These are phyloP conservation scores for Nothoprocta perdicaria DNA, from an alignment of 2,113 vertebrate genomes.

Conservation along the genomic window DNA sequence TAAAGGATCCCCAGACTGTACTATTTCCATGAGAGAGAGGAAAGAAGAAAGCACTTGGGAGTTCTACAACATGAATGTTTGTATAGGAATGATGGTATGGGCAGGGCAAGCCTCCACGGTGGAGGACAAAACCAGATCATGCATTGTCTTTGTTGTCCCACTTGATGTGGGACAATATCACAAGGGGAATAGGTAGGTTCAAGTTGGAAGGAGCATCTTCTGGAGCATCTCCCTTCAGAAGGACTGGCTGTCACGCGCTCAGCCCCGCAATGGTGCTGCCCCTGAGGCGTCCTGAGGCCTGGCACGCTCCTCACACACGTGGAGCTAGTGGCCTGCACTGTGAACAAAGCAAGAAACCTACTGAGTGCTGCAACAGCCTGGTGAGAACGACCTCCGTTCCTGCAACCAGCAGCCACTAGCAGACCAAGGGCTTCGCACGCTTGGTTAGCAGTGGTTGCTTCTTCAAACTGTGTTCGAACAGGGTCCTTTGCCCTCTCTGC, in stretches of 20 bases:
- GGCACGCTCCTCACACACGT: rapidly evolving
- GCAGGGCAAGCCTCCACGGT: background rate
- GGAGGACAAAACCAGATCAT: background rate
- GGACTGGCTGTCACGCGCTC: background rate
- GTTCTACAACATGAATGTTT: background rate
- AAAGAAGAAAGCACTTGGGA: background rate
- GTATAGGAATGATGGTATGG: background rate
- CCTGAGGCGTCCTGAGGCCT: background rate
- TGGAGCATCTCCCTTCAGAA: background rate
- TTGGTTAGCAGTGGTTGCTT: too few relatives aligned
- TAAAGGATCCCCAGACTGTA: background rate
- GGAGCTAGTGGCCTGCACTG: background rate
- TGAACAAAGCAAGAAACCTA: rapidly evolving
- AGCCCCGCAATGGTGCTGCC: rapidly evolving
- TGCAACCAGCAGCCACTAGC: background rate
- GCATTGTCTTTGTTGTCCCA: background rate
- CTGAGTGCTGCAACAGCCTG: background rate
- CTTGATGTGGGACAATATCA: background rate
- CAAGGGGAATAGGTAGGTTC: background rate
- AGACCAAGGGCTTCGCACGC: background rate
- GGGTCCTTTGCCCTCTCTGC: background rate
- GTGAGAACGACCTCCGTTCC: background rate
- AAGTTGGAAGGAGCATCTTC: background rate
- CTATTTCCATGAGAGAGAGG: background rate
- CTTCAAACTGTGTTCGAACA: background rate